phyloP scores from a whole-genome alignment of 2,888 invertebrate genomes.

The Adelphocoris suturalis region DNA sequence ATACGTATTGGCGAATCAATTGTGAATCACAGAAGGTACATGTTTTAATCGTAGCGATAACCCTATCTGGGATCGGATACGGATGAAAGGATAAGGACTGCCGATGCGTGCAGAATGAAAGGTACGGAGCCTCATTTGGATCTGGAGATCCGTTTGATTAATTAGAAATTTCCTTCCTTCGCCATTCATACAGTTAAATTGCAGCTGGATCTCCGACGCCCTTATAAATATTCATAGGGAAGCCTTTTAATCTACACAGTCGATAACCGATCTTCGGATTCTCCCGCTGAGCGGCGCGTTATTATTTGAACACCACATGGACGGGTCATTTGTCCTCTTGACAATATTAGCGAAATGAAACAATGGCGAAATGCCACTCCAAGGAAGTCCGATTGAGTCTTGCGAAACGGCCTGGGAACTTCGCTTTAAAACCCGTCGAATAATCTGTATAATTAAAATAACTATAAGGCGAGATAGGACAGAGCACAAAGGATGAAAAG shows the following conservation, averaged over 20 bases:
- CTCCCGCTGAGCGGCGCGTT: neutral
- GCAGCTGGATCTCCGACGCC: neutral
- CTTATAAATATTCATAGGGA: conserved; percentile 24
- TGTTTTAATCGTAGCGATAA: neutral
- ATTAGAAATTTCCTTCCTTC: neutral
- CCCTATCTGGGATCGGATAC: neutral
- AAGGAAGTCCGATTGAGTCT: conserved; percentile 17
- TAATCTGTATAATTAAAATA: conserved; percentile 45
- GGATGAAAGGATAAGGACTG: neutral
- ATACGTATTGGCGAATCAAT: neutral
- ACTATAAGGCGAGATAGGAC: neutral
- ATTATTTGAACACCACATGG: neutral
- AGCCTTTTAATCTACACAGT: neutral
- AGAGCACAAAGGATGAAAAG: conserved; percentile 45
- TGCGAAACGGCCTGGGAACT: conserved; percentile 27
- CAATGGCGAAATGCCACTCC: neutral
- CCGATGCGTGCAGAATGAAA: neutral
- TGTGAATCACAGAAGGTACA: neutral
- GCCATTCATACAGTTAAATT: neutral
- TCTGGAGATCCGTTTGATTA: conserved; percentile 8
- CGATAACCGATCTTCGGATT: neutral
- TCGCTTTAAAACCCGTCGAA: neutral
- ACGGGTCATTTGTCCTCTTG: conserved; percentile 19
- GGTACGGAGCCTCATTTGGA: neutral
- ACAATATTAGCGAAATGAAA: conserved; percentile 39